These are phyloP conservation scores for Neomonachus schauinslandi DNA, from an alignment of 2,113 vertebrate species.

Conservation along the genomic window DNA sequence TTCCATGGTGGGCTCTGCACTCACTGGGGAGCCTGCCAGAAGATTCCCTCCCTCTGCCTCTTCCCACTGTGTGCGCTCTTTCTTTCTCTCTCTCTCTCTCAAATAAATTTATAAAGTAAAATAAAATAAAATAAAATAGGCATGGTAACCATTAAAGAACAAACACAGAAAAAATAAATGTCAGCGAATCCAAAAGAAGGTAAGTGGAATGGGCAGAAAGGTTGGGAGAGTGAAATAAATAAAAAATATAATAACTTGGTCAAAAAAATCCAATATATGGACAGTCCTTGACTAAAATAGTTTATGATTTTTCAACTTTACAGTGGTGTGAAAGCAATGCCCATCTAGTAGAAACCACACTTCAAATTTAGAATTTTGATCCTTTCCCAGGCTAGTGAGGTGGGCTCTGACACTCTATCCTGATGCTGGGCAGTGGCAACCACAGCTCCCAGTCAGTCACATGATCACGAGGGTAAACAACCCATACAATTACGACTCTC, in stretches of 20 bases:
- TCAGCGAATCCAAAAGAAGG: neutral
- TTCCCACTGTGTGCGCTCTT: neutral
- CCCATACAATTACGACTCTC: neutral
- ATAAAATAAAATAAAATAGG: neutral
- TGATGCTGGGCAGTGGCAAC: neutral
- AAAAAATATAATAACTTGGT: neutral
- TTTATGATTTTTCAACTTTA: neutral
- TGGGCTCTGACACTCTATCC: neutral
- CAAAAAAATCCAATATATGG: neutral
- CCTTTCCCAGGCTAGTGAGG: neutral
- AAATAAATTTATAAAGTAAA: neutral
- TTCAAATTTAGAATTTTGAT: neutral
- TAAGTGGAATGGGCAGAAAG: neutral
- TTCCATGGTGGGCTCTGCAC: neutral
- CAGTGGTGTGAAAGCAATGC: neutral
- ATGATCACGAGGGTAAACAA: neutral
- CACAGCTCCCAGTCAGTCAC: neutral
- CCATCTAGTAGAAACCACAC: neutral
- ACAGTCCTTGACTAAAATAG: neutral
- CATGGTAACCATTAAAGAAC: neutral
- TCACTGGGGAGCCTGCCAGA: neutral
- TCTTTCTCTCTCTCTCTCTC: neutral
- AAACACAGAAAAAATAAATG: neutral
- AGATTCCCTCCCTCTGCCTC: neutral
- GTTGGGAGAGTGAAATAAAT: neutral